Conservation (phyloP, 2,888 invertebrate species). For the Meteorus cinctellus region DNA sequence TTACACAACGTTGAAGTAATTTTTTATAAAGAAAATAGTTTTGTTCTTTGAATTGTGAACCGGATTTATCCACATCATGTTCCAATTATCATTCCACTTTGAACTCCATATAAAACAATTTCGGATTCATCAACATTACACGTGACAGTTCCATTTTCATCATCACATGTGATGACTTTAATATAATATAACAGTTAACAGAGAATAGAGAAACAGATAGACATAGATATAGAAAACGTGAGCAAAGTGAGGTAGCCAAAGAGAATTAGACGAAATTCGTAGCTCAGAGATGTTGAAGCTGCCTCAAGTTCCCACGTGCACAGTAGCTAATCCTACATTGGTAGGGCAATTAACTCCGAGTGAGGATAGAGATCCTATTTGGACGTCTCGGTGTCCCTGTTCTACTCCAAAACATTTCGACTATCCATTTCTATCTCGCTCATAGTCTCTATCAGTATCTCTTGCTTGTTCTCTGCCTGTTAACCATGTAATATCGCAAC, state of each 20-base stretch:
- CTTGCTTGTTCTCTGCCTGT: constrained; percentile 30
- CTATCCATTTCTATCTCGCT: constrained; percentile 19
- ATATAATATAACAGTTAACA: neutral
- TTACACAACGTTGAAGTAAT: too few species aligned
- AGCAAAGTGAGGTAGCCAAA: neutral
- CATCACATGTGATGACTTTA: neutral
- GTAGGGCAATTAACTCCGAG: constrained; percentile 66
- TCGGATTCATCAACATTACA: too few species aligned
- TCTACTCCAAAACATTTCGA: constrained; percentile 32
- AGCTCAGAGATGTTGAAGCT: constrained; percentile 27
- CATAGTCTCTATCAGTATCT: constrained; percentile 33
- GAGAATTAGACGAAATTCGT: neutral
- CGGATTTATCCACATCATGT: too few species aligned
- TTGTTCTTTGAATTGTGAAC: too few species aligned
- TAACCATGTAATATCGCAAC: constrained; percentile 57
- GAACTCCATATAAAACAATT: too few species aligned
- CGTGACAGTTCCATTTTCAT: neutral
- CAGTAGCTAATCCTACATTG: constrained; percentile 64
- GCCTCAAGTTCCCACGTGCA: constrained; percentile 49
- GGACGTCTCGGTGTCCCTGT: constrained; percentile 48
- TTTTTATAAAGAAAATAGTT: too few species aligned
- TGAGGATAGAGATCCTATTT: constrained; percentile 59
- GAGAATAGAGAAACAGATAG: neutral
- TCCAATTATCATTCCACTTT: too few species aligned
- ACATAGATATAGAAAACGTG: neutral